Conservation (phyloP, 2,113 vertebrate species). For the Hemibagrus wyckioides region DNA sequence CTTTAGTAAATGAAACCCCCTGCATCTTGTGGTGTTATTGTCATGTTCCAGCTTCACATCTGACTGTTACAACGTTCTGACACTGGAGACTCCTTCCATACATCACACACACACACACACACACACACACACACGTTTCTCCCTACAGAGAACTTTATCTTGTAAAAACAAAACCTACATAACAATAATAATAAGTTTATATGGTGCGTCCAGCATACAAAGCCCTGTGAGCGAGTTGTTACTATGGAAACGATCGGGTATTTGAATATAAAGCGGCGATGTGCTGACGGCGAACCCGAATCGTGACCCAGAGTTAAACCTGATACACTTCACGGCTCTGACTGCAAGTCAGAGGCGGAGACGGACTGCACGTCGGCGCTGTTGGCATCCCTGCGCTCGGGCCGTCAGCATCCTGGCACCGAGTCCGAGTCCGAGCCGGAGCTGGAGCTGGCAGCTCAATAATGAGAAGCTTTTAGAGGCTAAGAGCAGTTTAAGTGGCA, state of each 20-base stretch:
- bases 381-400: constrained; percentile 5
- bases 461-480: constrained; percentile 66
- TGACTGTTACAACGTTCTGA: not conserved
- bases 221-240: not conserved
- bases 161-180: not conserved
- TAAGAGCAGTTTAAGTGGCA: constrained; percentile 66
- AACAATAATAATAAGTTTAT: not conserved
- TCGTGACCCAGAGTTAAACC: not conserved
- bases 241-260: not conserved
- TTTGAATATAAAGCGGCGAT: not conserved
- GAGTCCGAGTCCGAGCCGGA: constrained; percentile 35
- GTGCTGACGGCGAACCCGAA: not conserved
- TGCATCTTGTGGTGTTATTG: not conserved
- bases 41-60: not conserved
- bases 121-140: too few relatives aligned
- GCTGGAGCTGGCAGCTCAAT: constrained; percentile 64
- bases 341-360: constrained; percentile 19
- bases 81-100: constrained; percentile 10
- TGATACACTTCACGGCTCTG: constrained; percentile 23
- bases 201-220: not conserved
- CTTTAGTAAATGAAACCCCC: too few relatives aligned
- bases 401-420: constrained; percentile 13
- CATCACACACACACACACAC: not conserved
- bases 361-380: not conserved
- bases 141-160: not conserved